Evolutionary conservation across 2,113 vertebrate species (phyloP), one percentile per base, ranked within the genome.

Genomic region (Microtus montanus): DNA sequence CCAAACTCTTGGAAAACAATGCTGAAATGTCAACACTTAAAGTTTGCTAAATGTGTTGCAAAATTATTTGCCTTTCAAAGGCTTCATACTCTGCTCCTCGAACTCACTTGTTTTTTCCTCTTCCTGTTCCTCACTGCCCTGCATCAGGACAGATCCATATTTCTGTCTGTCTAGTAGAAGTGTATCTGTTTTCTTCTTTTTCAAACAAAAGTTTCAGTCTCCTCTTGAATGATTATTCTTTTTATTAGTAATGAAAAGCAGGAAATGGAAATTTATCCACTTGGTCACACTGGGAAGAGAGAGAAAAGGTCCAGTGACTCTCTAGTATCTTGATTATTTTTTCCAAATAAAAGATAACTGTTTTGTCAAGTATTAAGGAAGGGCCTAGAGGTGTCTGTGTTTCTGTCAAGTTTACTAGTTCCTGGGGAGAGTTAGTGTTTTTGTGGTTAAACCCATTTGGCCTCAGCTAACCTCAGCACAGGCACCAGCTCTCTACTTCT

Each of bases 161-260:
- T 78, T 91, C 10, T 61, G 47, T 91, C 10, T 61, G 47, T 80
- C 41, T 85, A 64, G 22, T 17, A n/a, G n/a, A 33, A 44, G 54
- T 52, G 41, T 5, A 80, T 54, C 30, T 47, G 41, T 26, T 92
- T 71, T 92, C 17, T 77, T 61, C 54, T 54, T 78, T 17, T 77
- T 70, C 52, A 49, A 77, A 86, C 54, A 38, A 12, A 1, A 30
- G 12, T 89, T 88, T 83, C 44, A 74, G 20, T 5, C 64, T 95
- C 15, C 74, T 85, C n/a, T 92, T 85, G 58, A 94, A 54, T 52
- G 70, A 47, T 87, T 80, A 82, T 91, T 92, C 41, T 70, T 68
- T 90, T 41, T 85, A 83, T 85, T 85, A 13, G 33, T 44, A 85
- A 28, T 47, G 61, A 85, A 85, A 85, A 85, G 61, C 54, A 84